Conservation (phyloP, 2,113 vertebrate genomes). For the Danio rerio region DNA sequence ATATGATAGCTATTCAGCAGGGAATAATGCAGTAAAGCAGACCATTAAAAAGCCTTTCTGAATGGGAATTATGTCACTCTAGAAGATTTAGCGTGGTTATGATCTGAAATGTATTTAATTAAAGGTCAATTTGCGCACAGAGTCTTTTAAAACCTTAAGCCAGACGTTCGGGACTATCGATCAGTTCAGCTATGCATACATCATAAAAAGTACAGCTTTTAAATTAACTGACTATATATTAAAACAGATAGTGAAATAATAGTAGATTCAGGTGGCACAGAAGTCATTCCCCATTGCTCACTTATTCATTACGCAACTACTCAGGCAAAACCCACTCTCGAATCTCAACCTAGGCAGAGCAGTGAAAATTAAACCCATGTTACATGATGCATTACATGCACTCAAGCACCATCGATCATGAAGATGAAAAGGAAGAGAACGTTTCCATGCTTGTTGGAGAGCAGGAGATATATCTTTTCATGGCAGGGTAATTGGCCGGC, state of each 20-base stretch:
- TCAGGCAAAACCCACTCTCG: conserved; percentile 13
- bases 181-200: conserved; percentile 1
- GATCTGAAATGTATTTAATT: conserved; percentile 11
- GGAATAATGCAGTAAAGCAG: conserved; percentile 1
- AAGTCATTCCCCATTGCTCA: conserved; percentile 16
- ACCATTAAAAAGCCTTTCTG: not conserved
- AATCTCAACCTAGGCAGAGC: not conserved
- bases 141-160: not conserved
- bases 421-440: conserved; percentile 31
- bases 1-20: conserved; percentile 3
- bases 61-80: not conserved
- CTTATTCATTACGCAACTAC: conserved; percentile 25
- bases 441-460: conserved; percentile 1
- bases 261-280: not conserved
- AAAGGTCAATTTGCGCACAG: not conserved
- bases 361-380: not conserved
- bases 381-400: conserved; percentile 1
- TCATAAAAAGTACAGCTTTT: not conserved
- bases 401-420: conserved; percentile 11
- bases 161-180: not conserved
- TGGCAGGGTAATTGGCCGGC: conserved; percentile 15
- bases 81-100: conserved; percentile 22
- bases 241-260: not conserved
- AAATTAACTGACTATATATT: conserved; percentile 3
- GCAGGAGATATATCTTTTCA: conserved; percentile 20